Percentiles rank a stretch among this genome's conserved stretches.
Evolutionary conservation across 2,797 vertebrate genomes (phyloP).

Genomic region (Oreortyx pictus): DNA sequence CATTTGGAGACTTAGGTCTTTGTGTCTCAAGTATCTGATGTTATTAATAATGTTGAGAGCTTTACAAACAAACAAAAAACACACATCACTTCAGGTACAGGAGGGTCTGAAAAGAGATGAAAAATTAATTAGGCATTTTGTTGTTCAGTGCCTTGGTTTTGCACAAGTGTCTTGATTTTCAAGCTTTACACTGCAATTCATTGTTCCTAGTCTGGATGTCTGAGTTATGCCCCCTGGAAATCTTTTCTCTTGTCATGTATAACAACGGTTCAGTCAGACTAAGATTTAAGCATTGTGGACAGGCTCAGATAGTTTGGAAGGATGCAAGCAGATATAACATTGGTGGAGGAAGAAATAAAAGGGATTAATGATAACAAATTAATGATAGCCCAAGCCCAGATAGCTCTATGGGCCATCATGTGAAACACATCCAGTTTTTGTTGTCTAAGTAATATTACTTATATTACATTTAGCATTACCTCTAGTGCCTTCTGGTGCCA

Average conservation of each 20-base stretch:
- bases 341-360: neutral
- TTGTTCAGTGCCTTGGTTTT: neutral
- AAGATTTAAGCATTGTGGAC: neutral
- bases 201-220: neutral
- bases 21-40: neutral
- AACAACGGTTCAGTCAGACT: neutral
- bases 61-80: neutral
- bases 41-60: neutral
- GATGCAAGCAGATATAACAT: neutral
- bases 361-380: neutral
- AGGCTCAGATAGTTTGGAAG: neutral
- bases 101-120: neutral
- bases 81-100: neutral
- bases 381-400: neutral
- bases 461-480: neutral
- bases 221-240: neutral
- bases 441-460: neutral
- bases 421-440: neutral
- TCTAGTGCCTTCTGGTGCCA: neutral
- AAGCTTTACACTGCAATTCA: neutral
- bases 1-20: neutral
- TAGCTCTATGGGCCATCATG: neutral
- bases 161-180: neutral
- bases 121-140: neutral
- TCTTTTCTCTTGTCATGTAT: neutral